Evolutionary conservation across 2,797 vertebrate species (phyloP).

Genomic region (Aplochiton taeniatus): DNA sequence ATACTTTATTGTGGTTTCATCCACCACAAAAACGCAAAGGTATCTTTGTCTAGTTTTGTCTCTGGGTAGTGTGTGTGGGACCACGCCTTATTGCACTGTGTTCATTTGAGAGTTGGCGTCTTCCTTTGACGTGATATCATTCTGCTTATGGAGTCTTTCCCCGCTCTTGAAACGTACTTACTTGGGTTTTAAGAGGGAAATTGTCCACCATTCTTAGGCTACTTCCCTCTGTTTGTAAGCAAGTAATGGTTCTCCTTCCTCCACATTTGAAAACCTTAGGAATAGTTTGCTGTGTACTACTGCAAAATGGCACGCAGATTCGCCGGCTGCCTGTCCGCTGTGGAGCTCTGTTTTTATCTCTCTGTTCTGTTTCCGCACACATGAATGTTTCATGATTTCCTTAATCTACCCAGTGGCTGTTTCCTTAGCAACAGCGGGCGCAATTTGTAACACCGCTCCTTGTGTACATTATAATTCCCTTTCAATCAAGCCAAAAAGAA

Average conservation of each 20-base stretch:
- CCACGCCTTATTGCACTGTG: neutral
- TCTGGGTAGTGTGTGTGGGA: neutral
- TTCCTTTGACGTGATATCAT: conserved; percentile 22
- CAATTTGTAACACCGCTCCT: conserved; percentile 31
- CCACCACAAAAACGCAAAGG: no score
- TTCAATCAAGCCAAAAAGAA: conserved; percentile 39
- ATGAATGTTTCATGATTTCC: conserved; percentile 27
- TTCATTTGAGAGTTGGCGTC: neutral
- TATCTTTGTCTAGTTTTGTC: neutral
- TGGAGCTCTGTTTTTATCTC: conserved; percentile 35
- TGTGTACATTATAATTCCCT: conserved; percentile 31
- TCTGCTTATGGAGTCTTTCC: conserved; percentile 30
- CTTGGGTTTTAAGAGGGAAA: conserved; percentile 12
- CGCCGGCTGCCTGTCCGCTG: conserved; percentile 22
- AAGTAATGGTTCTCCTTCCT: no score
- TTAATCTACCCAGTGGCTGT: conserved; percentile 27
- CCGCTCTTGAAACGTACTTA: conserved; percentile 7
- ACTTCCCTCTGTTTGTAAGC: no score
- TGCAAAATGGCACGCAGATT: no score
- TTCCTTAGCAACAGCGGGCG: conserved; percentile 23
- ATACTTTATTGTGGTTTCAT: no score
- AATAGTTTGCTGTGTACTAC: no score
- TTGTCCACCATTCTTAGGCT: no score
- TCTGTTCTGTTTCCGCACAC: conserved; percentile 25
- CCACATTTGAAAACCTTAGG: no score